Percentiles rank a stretch among this genome's conserved stretches.
Conservation (phyloP, 2,797 vertebrate genomes). For the Tachyglossus aculeatus region DNA sequence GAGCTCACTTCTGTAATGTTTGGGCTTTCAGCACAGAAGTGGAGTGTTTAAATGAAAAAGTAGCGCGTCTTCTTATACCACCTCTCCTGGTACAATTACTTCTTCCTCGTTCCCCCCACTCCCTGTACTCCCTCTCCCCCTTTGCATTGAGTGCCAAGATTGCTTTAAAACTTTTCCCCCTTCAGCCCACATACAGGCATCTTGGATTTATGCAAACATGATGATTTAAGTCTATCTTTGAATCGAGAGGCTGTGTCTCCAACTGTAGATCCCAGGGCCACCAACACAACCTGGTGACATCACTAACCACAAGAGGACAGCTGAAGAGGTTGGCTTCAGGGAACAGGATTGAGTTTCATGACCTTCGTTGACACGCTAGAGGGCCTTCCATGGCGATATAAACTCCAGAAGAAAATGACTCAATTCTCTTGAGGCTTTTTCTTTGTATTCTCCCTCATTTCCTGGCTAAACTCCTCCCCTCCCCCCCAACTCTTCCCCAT, state of each 20-base stretch:
- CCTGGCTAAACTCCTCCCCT: background rate
- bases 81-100: no score
- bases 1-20: background rate
- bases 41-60: background rate
- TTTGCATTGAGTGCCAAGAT: background rate
- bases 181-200: background rate
- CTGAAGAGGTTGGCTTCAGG: background rate
- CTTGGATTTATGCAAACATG: background rate
- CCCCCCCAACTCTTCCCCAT: no score
- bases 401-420: slow-evolving; percentile 21
- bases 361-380: background rate
- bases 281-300: fast-evolving
- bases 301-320: fast-evolving
- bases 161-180: fast-evolving
- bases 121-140: background rate
- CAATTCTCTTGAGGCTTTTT: background rate
- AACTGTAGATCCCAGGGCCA: fast-evolving
- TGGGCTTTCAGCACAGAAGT: slow-evolving; percentile 34
- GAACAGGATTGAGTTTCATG: background rate
- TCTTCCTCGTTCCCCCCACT: no score
- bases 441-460: background rate
- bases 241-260: background rate
- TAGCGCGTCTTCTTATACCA: background rate
- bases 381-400: background rate
- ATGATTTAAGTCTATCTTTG: background rate